A percentile compares a stretch with the other conserved stretches of the same genome.
Evolutionary conservation across 2,888 invertebrate species (phyloP).

Genomic region (Orchestes rusci): DNA sequence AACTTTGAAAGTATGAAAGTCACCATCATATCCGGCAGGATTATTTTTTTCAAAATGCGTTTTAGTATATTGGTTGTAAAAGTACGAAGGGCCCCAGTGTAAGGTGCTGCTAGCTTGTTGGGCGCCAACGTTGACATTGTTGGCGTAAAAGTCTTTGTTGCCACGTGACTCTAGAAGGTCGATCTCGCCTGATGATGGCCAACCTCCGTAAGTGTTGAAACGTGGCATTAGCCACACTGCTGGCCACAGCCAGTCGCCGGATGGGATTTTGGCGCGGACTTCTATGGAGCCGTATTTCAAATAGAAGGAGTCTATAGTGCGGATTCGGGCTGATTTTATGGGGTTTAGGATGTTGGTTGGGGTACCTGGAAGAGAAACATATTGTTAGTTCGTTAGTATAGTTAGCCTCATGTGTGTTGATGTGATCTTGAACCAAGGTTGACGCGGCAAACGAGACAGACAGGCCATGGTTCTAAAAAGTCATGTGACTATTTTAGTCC

Average conservation of each 20-base stretch:
- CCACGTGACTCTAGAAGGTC: conserved; percentile 63
- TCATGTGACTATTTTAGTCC: no score
- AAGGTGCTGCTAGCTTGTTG: conserved; percentile 55
- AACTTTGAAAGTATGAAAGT: conserved; percentile 58
- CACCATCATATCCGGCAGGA: conserved; percentile 46
- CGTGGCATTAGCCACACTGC: conserved; percentile 66
- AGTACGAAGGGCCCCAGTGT: conserved; percentile 58
- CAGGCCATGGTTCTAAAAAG: no score
- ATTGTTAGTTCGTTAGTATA: no score
- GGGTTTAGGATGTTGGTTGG: conserved; percentile 48
- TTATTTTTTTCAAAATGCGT: conserved; percentile 46
- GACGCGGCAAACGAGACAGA: no score
- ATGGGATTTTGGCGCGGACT: conserved; percentile 59
- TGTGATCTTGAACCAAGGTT: no score
- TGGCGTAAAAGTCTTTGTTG: conserved; percentile 43
- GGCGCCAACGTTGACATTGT: conserved; percentile 45
- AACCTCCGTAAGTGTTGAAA: conserved; percentile 55
- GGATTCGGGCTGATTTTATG: conserved; percentile 58
- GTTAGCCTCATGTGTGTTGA: no score
- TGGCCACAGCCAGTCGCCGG: conserved; percentile 67
- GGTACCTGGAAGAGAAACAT: no score
- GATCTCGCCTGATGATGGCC: conserved; percentile 69
- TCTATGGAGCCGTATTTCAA: conserved; percentile 60
- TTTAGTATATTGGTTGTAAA: conserved; percentile 27
- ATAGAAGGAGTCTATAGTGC: conserved; percentile 55